Evolutionary conservation across 2,888 invertebrate genomes (phyloP).

Genomic region (Eristalis intricaria): DNA sequence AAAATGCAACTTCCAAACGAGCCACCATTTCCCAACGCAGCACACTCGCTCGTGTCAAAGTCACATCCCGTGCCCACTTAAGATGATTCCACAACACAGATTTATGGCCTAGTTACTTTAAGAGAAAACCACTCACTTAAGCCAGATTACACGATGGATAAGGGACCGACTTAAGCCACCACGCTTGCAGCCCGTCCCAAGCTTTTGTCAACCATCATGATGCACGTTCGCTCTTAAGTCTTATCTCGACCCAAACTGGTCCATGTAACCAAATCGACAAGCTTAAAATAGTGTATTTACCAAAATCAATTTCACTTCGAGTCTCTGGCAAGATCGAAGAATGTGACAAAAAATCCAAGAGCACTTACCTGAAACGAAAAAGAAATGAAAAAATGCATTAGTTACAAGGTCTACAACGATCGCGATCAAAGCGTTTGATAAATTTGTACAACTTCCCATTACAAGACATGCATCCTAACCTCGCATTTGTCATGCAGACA

Average conservation of each 20-base stretch:
- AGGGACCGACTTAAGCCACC: background rate
- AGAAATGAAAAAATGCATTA: slow-evolving; percentile 8
- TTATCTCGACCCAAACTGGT: background rate
- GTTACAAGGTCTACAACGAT: background rate
- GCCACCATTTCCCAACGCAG: too few relatives aligned
- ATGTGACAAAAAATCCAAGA: slow-evolving; percentile 35
- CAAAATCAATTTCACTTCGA: slow-evolving; percentile 12
- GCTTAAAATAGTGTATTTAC: slow-evolving; percentile 6
- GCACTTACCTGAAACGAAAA: slow-evolving; percentile 64
- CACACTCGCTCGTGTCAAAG: too few relatives aligned
- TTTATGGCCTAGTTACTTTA: too few relatives aligned
- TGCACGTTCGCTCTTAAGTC: background rate
- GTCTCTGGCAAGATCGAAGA: background rate
- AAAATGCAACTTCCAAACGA: too few relatives aligned
- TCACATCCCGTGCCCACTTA: too few relatives aligned
- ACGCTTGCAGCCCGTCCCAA: background rate
- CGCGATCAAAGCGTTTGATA: background rate
- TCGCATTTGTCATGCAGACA: background rate
- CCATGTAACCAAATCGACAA: slow-evolving; percentile 17
- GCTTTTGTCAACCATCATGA: background rate
- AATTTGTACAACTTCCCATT: background rate
- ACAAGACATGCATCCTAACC: background rate
- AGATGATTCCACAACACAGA: too few relatives aligned
- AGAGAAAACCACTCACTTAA: background rate
- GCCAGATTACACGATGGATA: background rate